Evolutionary conservation across 2,888 invertebrate genomes (phyloP), one percentile per base, ranked within the genome.

Genomic region (Agriopis aurantiaria): DNA sequence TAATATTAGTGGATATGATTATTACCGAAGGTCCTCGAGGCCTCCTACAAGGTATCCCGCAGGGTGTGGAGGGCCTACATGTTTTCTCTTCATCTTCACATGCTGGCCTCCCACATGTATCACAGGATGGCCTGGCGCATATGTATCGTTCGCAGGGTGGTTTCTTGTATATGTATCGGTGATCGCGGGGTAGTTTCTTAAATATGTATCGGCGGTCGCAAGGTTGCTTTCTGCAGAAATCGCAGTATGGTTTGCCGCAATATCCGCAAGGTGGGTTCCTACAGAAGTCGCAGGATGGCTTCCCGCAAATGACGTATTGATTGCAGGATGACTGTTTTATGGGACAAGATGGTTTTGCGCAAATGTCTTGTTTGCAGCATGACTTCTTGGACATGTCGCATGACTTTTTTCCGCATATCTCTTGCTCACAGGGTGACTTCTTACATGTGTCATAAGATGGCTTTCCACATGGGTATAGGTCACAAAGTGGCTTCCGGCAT

Each of bases 21-120:
- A 43, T 61, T 61, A 61, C 61, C 61, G 61, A 43, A 10, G 61
- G 51, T 17, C 17, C 17, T 17, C 41, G 43, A 43, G 61, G 51
- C 12, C 52, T 61, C 14, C 51, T 51, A 33, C 60, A 59, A 33
- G 48, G 59, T 6, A 51, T 14, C 17, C 17, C n/a, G 8, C 33
- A 52, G 8, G 40, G 41, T 8, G 55, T 40, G 8, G 41, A 17
- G 4, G 58, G 46, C 17, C 12, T 14, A 23, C 58, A 58, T 11
- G 17, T 7, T 43, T 43, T 57, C n/a, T 40, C 55, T 2, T 43
- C 14, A 41, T 41, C 33, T 0, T 46, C 45, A 48, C n/a, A 46
- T 12, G 58, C 1, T 12, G 46, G 14, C 46, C 23, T 51, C 10
- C 23, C 48, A 12, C 43, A 57, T 1, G 45, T 33, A 40, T 40